Percentiles rank a stretch among this genome's conserved stretches.
phyloP scores from a whole-genome alignment of 2,888 invertebrate genomes.

The Acleris literana region DNA sequence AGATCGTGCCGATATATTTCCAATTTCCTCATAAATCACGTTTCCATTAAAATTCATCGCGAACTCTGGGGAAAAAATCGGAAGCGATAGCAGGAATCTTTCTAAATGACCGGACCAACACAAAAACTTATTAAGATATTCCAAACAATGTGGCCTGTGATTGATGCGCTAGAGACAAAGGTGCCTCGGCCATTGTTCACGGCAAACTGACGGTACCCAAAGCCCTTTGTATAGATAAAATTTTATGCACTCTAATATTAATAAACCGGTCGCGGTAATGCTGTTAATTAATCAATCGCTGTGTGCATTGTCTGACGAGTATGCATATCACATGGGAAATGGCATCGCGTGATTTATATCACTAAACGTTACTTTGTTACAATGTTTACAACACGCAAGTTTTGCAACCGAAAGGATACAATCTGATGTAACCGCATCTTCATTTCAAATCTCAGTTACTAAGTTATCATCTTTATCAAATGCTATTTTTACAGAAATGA shows the following conservation, averaged over 20 bases:
- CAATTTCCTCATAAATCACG: constrained; percentile 52
- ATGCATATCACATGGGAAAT: constrained; percentile 46
- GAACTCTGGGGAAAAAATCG: constrained; percentile 50
- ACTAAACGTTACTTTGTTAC: constrained; percentile 10
- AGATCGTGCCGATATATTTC: constrained; percentile 44
- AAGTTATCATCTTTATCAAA: constrained; percentile 1
- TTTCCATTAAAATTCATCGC: constrained; percentile 63
- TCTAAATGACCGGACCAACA: constrained; percentile 78
- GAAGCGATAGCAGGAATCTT: constrained; percentile 68
- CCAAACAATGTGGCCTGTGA: constrained; percentile 74
- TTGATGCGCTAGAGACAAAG: constrained; percentile 79
- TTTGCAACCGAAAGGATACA: constrained; percentile 10
- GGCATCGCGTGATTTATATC: constrained; percentile 14
- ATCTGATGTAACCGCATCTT: neutral
- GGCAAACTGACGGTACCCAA: constrained; percentile 55
- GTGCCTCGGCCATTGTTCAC: constrained; percentile 64
- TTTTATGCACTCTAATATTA: constrained; percentile 69
- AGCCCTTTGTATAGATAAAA: constrained; percentile 56
- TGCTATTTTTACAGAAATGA: constrained; percentile 1
- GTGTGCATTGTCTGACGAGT: constrained; percentile 51
- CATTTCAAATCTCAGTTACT: constrained; percentile 6
- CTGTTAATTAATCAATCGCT: constrained; percentile 72
- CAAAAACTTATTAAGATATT: constrained; percentile 82
- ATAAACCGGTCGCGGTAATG: constrained; percentile 73
- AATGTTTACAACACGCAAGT: constrained; percentile 8